Conservation (phyloP, 2,797 vertebrate genomes). For the Valencia hispanica region DNA sequence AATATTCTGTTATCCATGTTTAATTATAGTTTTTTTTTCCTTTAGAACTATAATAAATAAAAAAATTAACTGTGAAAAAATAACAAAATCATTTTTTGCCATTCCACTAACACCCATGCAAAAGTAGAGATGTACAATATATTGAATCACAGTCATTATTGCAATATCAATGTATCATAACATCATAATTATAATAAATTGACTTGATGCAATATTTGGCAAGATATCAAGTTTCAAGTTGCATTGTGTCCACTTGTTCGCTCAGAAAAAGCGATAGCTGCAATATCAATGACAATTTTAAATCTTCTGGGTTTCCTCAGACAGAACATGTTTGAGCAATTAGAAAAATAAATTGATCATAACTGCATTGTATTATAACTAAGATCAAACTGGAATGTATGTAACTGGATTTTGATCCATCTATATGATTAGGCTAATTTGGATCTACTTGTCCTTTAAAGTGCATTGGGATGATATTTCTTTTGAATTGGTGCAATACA, state of each 20-base stretch:
- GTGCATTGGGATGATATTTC: not conserved
- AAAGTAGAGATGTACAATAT: not conserved
- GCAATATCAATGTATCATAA: not conserved
- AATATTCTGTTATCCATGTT: no score
- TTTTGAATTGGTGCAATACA: not conserved
- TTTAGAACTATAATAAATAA: not conserved
- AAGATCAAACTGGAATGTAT: not conserved
- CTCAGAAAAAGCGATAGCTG: not conserved
- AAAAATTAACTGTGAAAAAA: not conserved
- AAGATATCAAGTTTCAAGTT: not conserved
- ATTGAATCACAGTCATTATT: not conserved
- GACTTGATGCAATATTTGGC: not conserved
- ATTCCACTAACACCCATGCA: not conserved
- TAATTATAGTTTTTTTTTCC: no score
- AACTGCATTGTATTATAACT: not conserved
- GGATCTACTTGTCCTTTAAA: not conserved
- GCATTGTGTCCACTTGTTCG: not conserved
- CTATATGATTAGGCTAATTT: not conserved
- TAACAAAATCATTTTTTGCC: not conserved
- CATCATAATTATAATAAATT: not conserved
- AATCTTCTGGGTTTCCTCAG: not conserved
- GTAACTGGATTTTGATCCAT: not conserved
- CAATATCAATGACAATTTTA: not conserved
- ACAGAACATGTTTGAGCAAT: not conserved
- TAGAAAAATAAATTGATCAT: not conserved